phyloP scores from a whole-genome alignment of 2,797 vertebrate genomes.

The Esox masquinongy region DNA sequence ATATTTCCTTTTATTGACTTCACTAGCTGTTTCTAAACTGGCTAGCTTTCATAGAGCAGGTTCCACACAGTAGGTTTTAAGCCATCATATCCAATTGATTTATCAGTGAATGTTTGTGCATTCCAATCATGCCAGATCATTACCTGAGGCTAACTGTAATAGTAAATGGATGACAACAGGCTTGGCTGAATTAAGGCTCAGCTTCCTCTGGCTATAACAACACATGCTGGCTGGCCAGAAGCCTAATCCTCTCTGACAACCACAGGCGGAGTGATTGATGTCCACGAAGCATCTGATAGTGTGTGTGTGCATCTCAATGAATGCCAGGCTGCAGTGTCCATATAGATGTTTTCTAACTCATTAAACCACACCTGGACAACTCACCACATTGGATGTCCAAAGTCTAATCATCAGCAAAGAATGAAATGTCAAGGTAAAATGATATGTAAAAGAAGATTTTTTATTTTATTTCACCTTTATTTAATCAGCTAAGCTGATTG shows the following conservation, averaged over 20 bases:
- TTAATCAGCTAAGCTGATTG: too few relatives aligned
- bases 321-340: conserved; percentile 42
- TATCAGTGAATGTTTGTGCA: conserved; percentile 36
- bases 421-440: not conserved
- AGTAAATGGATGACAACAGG: conserved; percentile 64
- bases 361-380: conserved; percentile 17
- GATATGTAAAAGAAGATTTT: not conserved
- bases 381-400: not conserved
- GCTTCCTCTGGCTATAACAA: conserved; percentile 57
- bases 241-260: conserved; percentile 61
- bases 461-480: too few relatives aligned
- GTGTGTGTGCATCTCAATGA: conserved; percentile 38
- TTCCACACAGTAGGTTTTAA: conserved; percentile 3
- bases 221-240: conserved; percentile 63
- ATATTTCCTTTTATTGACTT: conserved; percentile 16
- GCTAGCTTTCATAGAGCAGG: conserved; percentile 29
- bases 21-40: conserved; percentile 13
- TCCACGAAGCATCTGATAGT: conserved; percentile 49
- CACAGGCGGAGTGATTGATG: conserved; percentile 71
- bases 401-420: not conserved
- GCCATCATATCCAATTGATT: conserved; percentile 39
- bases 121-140: conserved; percentile 54
- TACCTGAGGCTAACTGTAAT: conserved; percentile 59
- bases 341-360: conserved; percentile 40
- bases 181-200: conserved; percentile 59